Percentiles rank a stretch among this genome's conserved stretches.
Evolutionary conservation across 2,797 vertebrate species (phyloP).

Genomic region (Sebastes aleutianus): DNA sequence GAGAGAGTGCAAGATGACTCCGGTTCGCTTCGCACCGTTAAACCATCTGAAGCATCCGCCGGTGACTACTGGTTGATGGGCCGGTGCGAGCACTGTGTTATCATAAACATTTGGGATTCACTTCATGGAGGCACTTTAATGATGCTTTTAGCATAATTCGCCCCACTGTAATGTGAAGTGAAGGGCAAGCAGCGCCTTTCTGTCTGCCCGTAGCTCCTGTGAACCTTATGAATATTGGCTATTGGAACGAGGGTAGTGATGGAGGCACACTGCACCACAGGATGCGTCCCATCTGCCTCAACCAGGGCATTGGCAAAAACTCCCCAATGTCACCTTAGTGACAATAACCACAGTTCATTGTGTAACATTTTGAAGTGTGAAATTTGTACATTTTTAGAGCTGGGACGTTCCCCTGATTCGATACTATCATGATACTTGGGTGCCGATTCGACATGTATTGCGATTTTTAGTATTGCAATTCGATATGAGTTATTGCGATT

Average conservation of each 20-base stretch:
- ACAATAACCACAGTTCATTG: background rate
- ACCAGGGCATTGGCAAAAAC: background rate
- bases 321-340: background rate
- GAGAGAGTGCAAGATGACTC: slow-evolving; percentile 29
- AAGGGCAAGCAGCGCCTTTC: slow-evolving; percentile 61
- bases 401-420: too few relatives aligned
- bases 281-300: background rate
- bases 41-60: slow-evolving; percentile 49
- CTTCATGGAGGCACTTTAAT: slow-evolving; percentile 71
- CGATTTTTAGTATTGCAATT: too few relatives aligned
- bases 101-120: slow-evolving; percentile 74
- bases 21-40: slow-evolving; percentile 46
- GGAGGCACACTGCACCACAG: slow-evolving; percentile 9
- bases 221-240: slow-evolving; percentile 50
- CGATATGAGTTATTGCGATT: too few relatives aligned
- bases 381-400: too few relatives aligned
- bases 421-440: too few relatives aligned
- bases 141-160: slow-evolving; percentile 73
- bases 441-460: too few relatives aligned
- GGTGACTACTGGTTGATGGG: slow-evolving; percentile 62
- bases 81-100: slow-evolving; percentile 41
- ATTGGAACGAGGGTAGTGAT: slow-evolving; percentile 16
- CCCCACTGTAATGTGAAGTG: slow-evolving; percentile 58
- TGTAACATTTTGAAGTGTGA: background rate
- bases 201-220: slow-evolving; percentile 47